Evolutionary conservation across 2,797 vertebrate species (phyloP), one percentile per base, ranked within the genome.

Genomic region (Phataginus tricuspis): DNA sequence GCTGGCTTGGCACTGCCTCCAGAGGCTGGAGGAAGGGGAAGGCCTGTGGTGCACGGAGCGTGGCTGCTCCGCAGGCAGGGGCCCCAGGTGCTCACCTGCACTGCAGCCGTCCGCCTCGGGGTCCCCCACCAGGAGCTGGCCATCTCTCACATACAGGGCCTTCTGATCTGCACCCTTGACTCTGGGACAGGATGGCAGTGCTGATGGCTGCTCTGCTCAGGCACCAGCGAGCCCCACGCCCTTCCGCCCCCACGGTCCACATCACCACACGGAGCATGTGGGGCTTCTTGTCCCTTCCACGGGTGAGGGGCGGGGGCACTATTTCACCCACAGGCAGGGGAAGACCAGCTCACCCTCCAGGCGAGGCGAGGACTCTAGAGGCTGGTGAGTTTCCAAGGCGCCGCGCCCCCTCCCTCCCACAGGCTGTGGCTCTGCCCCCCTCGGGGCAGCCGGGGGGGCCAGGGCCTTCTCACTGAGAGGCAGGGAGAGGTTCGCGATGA

Each of bases 111-210:
- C 95, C 5, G 4, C 5, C 1, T 31, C 6, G 1, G 96, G 88
- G 25, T 97, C 83, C 69, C 98, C 97, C 45, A 91, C 88, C 53
- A 97, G 71, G 13, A 98, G 89, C 85, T 94, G 94, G 63, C 61
- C 69, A 0, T 86, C 91, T 87, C 71, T 79, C 9, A 87, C 31
- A 82, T 98, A 98, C 19, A 98, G 96, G 6, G 93, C 96, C 55
- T 98, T 96, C 96, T 98, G 98, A 37, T 98, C 96, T 4, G 95
- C 64, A 27, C 98, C 97, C 97, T 98, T 98, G 3, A 98, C 96
- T 96, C 98, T 98, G 95, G 13, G 96, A 84, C 27, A 94, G 34
- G 59, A 95, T 1, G n/a, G 49, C 1, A 42, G 29, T 5, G 34
- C 37, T 90, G 64, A 72, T 1, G 19, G 7, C 3, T 4, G 1